Base-by-base conservation (phyloP, 2,888 invertebrate genomes). In the Yponomeuta plumbellus region DNA sequence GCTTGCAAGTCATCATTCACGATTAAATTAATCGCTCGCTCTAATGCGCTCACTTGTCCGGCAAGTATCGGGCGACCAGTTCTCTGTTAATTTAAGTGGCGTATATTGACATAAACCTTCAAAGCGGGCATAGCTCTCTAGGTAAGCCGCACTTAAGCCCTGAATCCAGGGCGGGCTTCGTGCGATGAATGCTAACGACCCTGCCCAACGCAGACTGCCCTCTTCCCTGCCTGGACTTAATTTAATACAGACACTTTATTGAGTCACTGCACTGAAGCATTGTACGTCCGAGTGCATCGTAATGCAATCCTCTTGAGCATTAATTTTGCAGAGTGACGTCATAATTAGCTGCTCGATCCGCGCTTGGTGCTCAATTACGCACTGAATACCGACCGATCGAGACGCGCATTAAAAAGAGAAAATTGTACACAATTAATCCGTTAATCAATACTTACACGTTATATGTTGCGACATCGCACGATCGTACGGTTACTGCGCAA, bases 111-210 rank as follows among this genome's bases (percentile, higher is more conserved):
- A 52, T 34, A 61, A 59, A 17, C 67, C 67, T 65, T 69, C 52
- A 65, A 66, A 52, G 63, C 62, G 66, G 66, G 40, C 20, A 13
- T 13, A 44, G 44, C 44, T 6, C 44, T 21, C 63, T 11, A 11
- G 44, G 13, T 65, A 75, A 79, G 79, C 80, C 78, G 74, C 70
- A 68, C 73, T 69, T 76, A 77, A 79, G 73, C 74, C 74, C 72
- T 71, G 68, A 71, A 73, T 74, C 71, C 72, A 73, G 74, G 72
- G 71, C 70, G 73, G 74, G 72, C 72, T 76, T 73, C 70, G 71
- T 69, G 71, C 73, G 70, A 76, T 80, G 76, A 79, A 81, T 79
- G 76, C 76, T 78, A 80, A 84, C 75, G 79, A 78, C 73, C 70
- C 44, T 40, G 13, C 59, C 21, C 66, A 68, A 69, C 67, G 64